Conservation (phyloP, 2,113 vertebrate species). For the Aleadryas rufinucha region DNA sequence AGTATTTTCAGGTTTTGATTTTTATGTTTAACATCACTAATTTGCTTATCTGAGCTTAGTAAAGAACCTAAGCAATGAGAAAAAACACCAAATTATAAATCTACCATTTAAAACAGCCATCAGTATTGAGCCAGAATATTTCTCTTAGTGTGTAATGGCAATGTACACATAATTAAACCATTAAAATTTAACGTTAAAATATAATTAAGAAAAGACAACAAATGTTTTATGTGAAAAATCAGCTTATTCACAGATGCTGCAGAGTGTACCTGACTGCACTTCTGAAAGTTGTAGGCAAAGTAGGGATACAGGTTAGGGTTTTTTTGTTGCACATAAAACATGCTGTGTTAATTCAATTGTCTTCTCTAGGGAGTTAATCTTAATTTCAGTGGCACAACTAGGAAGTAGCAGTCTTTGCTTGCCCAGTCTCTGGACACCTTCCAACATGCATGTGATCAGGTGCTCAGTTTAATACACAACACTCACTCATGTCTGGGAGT, state of each 20-base stretch:
- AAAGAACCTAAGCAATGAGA: neutral
- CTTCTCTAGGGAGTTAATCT: conserved; percentile 71
- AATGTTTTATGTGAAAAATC: conserved; percentile 39
- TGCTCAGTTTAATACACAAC: conserved; percentile 67
- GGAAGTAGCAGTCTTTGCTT: conserved; percentile 66
- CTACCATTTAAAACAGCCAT: conserved; percentile 2
- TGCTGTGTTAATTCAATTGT: conserved; percentile 75
- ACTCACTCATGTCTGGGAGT: conserved; percentile 41
- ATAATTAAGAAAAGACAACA: conserved; percentile 27
- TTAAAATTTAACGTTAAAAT: conserved; percentile 24
- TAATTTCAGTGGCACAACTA: conserved; percentile 74
- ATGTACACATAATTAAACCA: conserved; percentile 38
- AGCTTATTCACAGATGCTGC: neutral
- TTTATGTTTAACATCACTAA: conserved; percentile 25
- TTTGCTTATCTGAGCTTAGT: conserved; percentile 14
- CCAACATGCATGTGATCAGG: conserved; percentile 66
- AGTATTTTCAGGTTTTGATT: conserved; percentile 13
- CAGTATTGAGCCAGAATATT: neutral
- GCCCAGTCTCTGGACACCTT: conserved; percentile 66
- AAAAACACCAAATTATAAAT: conserved; percentile 16
- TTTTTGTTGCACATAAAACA: conserved; percentile 65
- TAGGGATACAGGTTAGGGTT: conserved; percentile 47
- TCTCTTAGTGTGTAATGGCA: conserved; percentile 1
- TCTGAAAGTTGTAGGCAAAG: conserved; percentile 48
- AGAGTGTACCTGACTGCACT: neutral